phyloP scores from a whole-genome alignment of 2,113 vertebrate genomes.

The Sprattus sprattus region DNA sequence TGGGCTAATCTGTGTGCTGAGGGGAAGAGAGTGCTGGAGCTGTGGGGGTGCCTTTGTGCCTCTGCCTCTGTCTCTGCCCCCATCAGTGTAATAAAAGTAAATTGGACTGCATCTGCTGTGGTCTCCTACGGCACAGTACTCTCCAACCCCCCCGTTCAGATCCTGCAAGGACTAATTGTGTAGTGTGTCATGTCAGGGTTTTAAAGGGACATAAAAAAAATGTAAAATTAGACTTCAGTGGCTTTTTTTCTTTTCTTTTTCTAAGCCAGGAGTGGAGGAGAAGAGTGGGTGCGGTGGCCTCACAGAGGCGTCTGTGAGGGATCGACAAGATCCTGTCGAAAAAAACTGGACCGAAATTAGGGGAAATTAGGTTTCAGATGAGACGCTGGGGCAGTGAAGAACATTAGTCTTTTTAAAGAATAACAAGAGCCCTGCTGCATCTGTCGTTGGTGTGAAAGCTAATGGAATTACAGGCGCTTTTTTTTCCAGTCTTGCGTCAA shows the following conservation, averaged over 20 bases:
- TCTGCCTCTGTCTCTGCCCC: background rate
- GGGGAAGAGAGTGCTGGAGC: background rate
- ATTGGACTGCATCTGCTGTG: background rate
- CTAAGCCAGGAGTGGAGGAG: background rate
- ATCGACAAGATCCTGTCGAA: background rate
- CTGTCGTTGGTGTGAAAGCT: background rate
- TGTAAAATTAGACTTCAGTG: no score
- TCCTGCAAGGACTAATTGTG: background rate
- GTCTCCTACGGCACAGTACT: background rate
- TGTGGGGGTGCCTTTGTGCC: background rate
- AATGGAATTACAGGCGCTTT: background rate
- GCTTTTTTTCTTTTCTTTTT: no score
- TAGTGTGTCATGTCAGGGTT: background rate
- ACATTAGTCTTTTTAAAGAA: background rate
- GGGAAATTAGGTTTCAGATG: background rate
- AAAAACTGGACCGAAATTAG: background rate
- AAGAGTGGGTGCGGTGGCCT: background rate
- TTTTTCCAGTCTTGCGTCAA: background rate
- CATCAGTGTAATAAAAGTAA: slow-evolving; percentile 2
- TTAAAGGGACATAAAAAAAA: background rate
- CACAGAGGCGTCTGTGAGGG: background rate
- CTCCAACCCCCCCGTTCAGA: background rate
- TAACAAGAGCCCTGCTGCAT: background rate
- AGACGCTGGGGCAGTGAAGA: background rate
- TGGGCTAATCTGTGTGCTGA: background rate